These are phyloP conservation scores for Caenorhabditis brenneri DNA, from an alignment of 1,140 invertebrate genomes.

Conservation along the genomic window DNA sequence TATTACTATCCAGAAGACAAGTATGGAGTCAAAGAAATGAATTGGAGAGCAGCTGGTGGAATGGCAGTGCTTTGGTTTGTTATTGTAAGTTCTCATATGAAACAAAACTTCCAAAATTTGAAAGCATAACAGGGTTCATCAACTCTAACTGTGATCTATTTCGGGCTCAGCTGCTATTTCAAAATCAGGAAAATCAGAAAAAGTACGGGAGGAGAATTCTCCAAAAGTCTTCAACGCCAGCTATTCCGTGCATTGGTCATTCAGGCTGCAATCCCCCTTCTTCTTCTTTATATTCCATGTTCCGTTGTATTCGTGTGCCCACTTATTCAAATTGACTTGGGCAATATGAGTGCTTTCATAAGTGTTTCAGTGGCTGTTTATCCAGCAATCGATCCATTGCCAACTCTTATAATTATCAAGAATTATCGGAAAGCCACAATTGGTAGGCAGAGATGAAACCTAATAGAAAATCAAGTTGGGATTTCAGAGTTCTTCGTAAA, in stretches of 20 bases:
- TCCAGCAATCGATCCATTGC: neutral
- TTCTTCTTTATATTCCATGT: slow-evolving; percentile 5
- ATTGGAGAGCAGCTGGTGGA: neutral
- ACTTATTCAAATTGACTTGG: neutral
- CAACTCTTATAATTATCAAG: neutral
- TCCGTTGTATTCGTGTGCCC: neutral
- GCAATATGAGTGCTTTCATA: neutral
- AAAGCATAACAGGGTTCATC: neutral
- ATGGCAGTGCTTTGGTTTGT: slow-evolving; percentile 17
- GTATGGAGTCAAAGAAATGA: neutral
- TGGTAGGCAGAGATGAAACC: neutral
- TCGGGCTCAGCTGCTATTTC: neutral
- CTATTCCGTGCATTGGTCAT: neutral
- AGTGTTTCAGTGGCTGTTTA: neutral
- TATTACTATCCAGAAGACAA: slow-evolving; percentile 12
- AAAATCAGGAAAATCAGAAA: neutral
- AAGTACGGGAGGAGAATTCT: neutral
- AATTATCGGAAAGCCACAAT: neutral
- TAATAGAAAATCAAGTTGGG: neutral
- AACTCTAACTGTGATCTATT: neutral
- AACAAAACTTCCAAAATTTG: neutral
- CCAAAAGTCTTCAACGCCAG: neutral
- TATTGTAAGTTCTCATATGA: neutral
- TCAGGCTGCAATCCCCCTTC: neutral
- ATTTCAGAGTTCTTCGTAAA: neutral